Evolutionary conservation across 2,113 vertebrate genomes (phyloP), one percentile per base, ranked within the genome.

Genomic region (Phylloscopus trochilus): DNA sequence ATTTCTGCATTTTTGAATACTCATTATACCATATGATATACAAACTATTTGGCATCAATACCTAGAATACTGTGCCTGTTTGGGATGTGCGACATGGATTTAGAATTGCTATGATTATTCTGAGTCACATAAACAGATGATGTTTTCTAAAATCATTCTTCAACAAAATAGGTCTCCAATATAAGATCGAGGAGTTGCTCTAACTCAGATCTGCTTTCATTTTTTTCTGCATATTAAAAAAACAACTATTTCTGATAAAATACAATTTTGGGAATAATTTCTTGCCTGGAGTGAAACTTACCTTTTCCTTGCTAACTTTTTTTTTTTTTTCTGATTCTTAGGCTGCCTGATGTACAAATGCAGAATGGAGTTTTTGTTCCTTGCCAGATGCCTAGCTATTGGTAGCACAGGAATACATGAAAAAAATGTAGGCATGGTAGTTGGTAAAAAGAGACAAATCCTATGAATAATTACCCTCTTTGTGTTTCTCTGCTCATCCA

Each of bases 361-460:
- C 46, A 94, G 49, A 89, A 88, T 83, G 55, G 55, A 67, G 46
- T 74, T 88, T 78, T 91, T 91, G 59, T 94, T 97, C 63, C 31
- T 51, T 62, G 52, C 70, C 75, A 83, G 47, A 43, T 86, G 44
- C 13, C 39, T 78, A 20, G 47, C 60, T 95, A 58, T 43, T 8
- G 3, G 39, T 49, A 87, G 51, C 43, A 58, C 23, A 76, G 30
- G 15, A 69, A 46, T 59, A 49, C 21, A 30, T 52, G 41, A 41
- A 53, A 81, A 76, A 87, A 89, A 80, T 11, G 23, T 43, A 59
- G 39, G 84, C 0, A 10, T 31, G 41, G 33, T 83, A 80, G 31
- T 35, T 92, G 79, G 70, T 94, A 76, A 88, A 92, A 93, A 47
- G 82, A 95, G 88, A 80, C 23, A 94, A 83, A 85, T 64, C 33